phyloP scores from a whole-genome alignment of 2,888 invertebrate genomes.

The Amorpha juglandis region DNA sequence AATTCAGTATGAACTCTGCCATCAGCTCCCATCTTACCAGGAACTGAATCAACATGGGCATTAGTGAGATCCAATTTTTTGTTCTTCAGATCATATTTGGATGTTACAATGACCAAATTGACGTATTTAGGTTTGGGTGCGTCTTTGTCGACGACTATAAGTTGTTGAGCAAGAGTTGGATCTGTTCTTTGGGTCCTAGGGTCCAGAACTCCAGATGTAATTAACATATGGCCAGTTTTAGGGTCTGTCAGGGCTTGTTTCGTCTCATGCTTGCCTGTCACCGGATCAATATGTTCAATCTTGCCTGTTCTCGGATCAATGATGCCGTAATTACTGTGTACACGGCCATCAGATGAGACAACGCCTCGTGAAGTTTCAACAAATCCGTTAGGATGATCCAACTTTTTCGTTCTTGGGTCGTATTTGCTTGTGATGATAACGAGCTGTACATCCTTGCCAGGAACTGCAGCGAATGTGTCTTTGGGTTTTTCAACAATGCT shows the following conservation, averaged over 20 bases:
- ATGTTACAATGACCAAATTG: constrained; percentile 75
- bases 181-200: constrained; percentile 82
- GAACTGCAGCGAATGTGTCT: constrained; percentile 57
- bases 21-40: constrained; percentile 62
- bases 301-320: constrained; percentile 83
- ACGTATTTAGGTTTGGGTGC: constrained; percentile 58
- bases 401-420: constrained; percentile 78
- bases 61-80: constrained; percentile 72
- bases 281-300: constrained; percentile 78
- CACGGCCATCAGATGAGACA: constrained; percentile 64
- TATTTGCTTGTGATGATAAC: constrained; percentile 81
- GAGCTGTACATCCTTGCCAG: constrained; percentile 74
- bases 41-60: constrained; percentile 59
- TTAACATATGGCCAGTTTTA: constrained; percentile 75
- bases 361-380: constrained; percentile 77
- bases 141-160: constrained; percentile 67
- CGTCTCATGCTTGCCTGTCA: constrained; percentile 80
- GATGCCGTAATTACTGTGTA: constrained; percentile 79
- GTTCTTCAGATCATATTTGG: constrained; percentile 79
- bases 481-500: constrained; percentile 60
- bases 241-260: constrained; percentile 82
- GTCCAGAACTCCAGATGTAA: constrained; percentile 80
- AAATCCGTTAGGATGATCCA: constrained; percentile 80
- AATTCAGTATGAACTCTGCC: constrained; percentile 83
- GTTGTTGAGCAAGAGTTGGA: constrained; percentile 73